Conservation (phyloP, 2,797 vertebrate genomes). For the Acanthurus leucopareius region DNA sequence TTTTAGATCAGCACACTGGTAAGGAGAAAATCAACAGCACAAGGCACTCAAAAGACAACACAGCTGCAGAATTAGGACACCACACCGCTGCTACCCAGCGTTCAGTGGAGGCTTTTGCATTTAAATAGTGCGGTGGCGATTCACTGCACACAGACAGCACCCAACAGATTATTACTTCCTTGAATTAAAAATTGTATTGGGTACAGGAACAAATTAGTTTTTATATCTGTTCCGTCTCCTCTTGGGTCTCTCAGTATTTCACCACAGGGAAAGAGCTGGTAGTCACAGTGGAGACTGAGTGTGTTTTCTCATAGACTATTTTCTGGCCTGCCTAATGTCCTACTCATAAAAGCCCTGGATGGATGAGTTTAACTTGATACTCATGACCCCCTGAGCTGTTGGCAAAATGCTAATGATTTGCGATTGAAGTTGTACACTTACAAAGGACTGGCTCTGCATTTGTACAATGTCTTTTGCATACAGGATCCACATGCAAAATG, state of each 20-base stretch:
- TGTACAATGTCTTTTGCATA: slow-evolving; percentile 21
- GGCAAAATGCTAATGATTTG: slow-evolving; percentile 67
- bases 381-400: slow-evolving; percentile 58
- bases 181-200: slow-evolving; percentile 66
- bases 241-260: slow-evolving; percentile 58
- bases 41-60: slow-evolving; percentile 5
- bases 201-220: slow-evolving; percentile 71
- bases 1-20: neutral
- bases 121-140: slow-evolving; percentile 47
- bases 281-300: slow-evolving; percentile 50
- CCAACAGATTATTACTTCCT: slow-evolving; percentile 59
- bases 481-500: slow-evolving; percentile 12
- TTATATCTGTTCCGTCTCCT: slow-evolving; percentile 66
- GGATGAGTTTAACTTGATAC: slow-evolving; percentile 69
- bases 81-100: slow-evolving; percentile 10
- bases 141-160: slow-evolving; percentile 33
- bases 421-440: slow-evolving; percentile 59
- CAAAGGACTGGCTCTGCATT: slow-evolving; percentile 43
- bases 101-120: slow-evolving; percentile 47
- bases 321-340: slow-evolving; percentile 64
- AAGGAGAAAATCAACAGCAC: slow-evolving; percentile 19
- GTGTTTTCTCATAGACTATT: slow-evolving; percentile 58
- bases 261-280: slow-evolving; percentile 48
- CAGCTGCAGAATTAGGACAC: slow-evolving; percentile 19
- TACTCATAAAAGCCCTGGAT: slow-evolving; percentile 69